A percentile compares a stretch with the other conserved stretches of the same genome.
phyloP scores from a whole-genome alignment of 1,140 invertebrate genomes.

The Prorops nasuta region DNA sequence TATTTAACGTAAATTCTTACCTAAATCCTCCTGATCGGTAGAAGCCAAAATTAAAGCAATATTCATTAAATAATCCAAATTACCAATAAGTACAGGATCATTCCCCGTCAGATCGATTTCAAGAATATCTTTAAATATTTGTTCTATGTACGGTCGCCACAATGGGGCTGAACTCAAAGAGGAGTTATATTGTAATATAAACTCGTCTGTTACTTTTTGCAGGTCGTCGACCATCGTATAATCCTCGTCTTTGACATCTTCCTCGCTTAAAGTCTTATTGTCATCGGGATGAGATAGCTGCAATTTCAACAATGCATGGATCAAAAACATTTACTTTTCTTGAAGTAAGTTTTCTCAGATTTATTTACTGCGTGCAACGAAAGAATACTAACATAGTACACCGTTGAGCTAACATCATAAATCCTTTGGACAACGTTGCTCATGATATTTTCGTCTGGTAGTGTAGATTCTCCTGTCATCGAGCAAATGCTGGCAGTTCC shows the following conservation, averaged over 20 bases:
- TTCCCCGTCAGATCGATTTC: conserved; percentile 56
- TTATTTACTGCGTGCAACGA: too few relatives aligned
- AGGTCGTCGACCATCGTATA: conserved; percentile 62
- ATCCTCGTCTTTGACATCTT: conserved; percentile 44
- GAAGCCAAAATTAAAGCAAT: conserved; percentile 58
- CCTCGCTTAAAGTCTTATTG: neutral
- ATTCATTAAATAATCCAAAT: conserved; percentile 64
- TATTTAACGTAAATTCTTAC: conserved; percentile 30
- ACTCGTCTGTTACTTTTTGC: conserved; percentile 62
- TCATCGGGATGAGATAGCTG: neutral
- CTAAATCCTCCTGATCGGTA: conserved; percentile 57
- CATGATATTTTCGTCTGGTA: conserved; percentile 51
- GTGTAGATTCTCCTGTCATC: conserved; percentile 34
- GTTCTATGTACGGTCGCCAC: conserved; percentile 65
- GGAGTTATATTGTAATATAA: conserved; percentile 53
- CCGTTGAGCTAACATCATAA: conserved; percentile 52
- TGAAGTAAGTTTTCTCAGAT: too few relatives aligned
- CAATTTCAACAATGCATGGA: neutral
- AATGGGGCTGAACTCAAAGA: conserved; percentile 54
- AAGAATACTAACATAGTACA: conserved; percentile 58
- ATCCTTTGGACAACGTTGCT: conserved; percentile 50
- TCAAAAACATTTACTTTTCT: too few relatives aligned
- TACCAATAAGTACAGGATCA: conserved; percentile 62
- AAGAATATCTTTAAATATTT: conserved; percentile 59
- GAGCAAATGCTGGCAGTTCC: conserved; percentile 31